Evolutionary conservation across 1,140 invertebrate genomes (phyloP).

Genomic region (Diabrotica virgifera): DNA sequence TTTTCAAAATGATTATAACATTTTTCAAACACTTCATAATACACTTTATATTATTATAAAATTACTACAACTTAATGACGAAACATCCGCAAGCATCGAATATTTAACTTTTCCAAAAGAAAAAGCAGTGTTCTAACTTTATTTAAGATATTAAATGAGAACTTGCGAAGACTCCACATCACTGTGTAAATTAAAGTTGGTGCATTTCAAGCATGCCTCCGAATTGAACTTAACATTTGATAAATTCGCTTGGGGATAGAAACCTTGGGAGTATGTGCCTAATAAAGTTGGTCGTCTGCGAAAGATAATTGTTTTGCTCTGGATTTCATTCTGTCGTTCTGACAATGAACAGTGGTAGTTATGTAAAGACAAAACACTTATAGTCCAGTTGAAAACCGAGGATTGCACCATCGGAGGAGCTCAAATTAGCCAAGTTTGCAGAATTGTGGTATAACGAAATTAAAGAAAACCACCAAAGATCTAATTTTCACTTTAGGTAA

Average conservation of each 20-base stretch:
- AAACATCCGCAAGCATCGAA: no score
- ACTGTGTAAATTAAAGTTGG: constrained; percentile 1
- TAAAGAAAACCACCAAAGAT: no score
- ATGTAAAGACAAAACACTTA: background rate
- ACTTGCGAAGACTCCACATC: background rate
- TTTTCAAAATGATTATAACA: no score
- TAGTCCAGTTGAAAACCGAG: no score
- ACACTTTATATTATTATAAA: no score
- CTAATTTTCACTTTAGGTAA: no score
- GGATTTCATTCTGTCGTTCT: background rate
- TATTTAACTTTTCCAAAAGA: background rate
- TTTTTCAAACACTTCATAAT: no score
- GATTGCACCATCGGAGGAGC: no score
- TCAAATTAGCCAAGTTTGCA: no score
- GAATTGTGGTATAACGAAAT: no score
- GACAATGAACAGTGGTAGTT: background rate
- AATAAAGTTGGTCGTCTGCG: constrained; percentile 2
- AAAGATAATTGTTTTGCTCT: constrained; percentile 3
- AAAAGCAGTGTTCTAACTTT: background rate
- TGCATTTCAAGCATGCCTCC: background rate
- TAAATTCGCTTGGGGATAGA: background rate
- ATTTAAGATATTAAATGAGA: background rate
- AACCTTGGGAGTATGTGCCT: constrained; percentile 1
- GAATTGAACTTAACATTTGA: constrained; percentile 2
- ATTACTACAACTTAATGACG: no score